Evolutionary conservation across 1,140 invertebrate species (phyloP).

Genomic region (Parapsyche elsis): DNA sequence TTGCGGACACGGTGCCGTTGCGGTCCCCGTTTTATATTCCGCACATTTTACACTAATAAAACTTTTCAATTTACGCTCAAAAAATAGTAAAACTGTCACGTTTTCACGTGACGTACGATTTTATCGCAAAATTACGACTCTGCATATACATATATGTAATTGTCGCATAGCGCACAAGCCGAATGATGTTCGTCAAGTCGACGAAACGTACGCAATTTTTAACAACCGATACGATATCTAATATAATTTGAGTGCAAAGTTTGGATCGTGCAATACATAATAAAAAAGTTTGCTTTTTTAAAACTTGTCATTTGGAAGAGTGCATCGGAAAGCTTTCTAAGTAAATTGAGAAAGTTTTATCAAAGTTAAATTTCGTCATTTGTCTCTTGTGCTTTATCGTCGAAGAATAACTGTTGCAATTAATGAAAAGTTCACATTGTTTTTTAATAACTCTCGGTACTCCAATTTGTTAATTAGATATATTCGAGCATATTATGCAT

Average conservation of each 20-base stretch:
- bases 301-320: neutral
- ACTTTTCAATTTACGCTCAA: neutral
- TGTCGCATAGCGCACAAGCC: no score
- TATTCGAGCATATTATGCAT: neutral
- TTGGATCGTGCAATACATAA: neutral
- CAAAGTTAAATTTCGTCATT: conserved; percentile 20
- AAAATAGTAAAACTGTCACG: neutral
- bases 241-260: neutral
- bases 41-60: neutral
- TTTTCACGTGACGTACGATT: neutral
- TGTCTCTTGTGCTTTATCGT: neutral
- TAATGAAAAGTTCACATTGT: neutral
- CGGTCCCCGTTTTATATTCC: neutral
- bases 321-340: conserved; percentile 17
- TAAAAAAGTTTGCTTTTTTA: conserved; percentile 1
- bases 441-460: neutral
- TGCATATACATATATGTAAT: no score
- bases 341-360: conserved; percentile 17
- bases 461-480: neutral
- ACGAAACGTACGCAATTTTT: neutral
- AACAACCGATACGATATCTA: neutral
- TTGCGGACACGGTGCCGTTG: neutral
- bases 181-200: no score
- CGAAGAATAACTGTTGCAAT: neutral
- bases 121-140: neutral